Conservation (phyloP, 1,140 invertebrate species). For the Lepidurus arcticus region DNA sequence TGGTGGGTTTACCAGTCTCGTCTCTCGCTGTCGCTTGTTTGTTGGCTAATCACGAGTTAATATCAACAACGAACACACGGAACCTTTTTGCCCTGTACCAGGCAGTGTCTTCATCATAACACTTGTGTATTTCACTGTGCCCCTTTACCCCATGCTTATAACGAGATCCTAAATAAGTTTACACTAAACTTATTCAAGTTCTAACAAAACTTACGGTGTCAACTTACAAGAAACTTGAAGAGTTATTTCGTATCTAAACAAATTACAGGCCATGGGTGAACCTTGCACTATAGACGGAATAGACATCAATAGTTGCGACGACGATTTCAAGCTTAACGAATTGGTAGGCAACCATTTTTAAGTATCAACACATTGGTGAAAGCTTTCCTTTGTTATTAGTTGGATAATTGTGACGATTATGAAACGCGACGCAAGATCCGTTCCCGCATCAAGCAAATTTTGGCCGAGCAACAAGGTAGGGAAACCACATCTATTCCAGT, state of each 20-base stretch:
- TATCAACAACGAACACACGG: constrained; percentile 1
- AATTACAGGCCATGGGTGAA: constrained; percentile 27
- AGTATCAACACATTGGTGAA: not conserved
- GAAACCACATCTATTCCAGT: not conserved
- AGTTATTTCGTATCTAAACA: not conserved
- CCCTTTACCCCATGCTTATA: too few species aligned
- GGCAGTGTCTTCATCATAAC: not conserved
- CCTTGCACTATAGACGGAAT: constrained; percentile 38
- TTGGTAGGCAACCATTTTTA: constrained; percentile 52
- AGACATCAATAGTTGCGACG: constrained; percentile 63
- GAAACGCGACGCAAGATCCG: constrained; percentile 74
- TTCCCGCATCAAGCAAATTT: constrained; percentile 56
- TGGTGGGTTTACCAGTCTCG: constrained; percentile 11
- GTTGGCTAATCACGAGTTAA: not conserved
- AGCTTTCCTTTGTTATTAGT: constrained; percentile 50
- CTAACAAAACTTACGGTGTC: not conserved
- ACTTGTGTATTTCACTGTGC: not conserved
- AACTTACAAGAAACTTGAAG: not conserved
- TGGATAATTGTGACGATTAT: constrained; percentile 77
- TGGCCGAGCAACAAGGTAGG: constrained; percentile 47
- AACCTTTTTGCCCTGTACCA: not conserved
- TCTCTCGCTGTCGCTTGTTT: not conserved
- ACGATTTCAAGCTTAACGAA: constrained; percentile 61
- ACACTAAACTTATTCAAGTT: not conserved
- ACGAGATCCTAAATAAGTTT: too few species aligned